Percentiles rank a stretch among this genome's conserved stretches.
Evolutionary conservation across 2,797 vertebrate genomes (phyloP).

Genomic region (Macropus fuliginosus): DNA sequence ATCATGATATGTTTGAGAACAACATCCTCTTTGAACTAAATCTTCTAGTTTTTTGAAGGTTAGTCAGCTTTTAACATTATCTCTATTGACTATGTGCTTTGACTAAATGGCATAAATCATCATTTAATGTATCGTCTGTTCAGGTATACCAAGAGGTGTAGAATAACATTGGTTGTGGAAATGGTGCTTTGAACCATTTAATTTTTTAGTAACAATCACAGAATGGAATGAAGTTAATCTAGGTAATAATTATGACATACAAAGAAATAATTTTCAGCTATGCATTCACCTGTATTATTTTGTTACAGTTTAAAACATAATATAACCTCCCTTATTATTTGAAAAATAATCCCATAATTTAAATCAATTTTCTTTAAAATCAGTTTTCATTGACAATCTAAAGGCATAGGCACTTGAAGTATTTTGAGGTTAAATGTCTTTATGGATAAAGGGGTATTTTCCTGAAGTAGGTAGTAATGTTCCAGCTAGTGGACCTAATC

Average conservation of each 20-base stretch:
- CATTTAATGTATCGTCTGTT: background rate
- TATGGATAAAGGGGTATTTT: slow-evolving; percentile 59
- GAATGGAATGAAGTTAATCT: background rate
- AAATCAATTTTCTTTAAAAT: background rate
- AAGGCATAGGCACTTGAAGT: slow-evolving; percentile 38
- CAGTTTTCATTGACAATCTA: background rate
- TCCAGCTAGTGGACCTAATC: slow-evolving; percentile 89
- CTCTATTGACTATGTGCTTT: background rate
- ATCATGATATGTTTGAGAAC: background rate
- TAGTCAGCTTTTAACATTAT: background rate
- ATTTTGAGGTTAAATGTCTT: slow-evolving; percentile 62
- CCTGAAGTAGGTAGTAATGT: slow-evolving; percentile 81
- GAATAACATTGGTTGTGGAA: background rate
- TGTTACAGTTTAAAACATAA: background rate
- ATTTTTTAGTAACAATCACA: background rate
- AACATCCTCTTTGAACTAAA: background rate
- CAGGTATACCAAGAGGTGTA: background rate
- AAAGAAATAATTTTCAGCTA: background rate
- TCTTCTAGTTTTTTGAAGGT: background rate
- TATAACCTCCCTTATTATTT: background rate
- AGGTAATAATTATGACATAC: background rate
- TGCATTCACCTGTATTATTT: background rate
- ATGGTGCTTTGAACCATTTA: background rate
- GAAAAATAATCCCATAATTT: background rate
- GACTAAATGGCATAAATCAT: background rate